These are phyloP conservation scores for Apolygus lucorum DNA, from an alignment of 1,140 invertebrate species.

Conservation along the genomic window DNA sequence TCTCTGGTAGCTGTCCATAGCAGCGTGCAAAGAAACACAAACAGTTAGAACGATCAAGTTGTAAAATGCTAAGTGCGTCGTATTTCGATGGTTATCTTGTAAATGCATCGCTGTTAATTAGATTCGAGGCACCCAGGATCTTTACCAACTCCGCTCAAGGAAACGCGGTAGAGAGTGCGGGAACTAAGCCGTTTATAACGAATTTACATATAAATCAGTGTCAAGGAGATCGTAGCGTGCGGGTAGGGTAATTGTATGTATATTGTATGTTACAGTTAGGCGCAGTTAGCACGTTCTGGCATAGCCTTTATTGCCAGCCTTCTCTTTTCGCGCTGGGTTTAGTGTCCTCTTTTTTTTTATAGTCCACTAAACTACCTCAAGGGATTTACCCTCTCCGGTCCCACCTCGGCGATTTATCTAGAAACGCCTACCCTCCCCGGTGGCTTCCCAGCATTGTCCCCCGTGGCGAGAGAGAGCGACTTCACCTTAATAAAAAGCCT, in stretches of 20 bases:
- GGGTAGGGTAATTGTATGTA: conserved; percentile 13
- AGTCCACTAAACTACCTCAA: conserved; percentile 15
- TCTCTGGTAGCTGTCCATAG: conserved; percentile 3
- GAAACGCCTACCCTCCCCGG: neutral
- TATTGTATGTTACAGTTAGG: conserved; percentile 11
- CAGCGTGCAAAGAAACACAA: neutral
- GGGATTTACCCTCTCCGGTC: conserved; percentile 2
- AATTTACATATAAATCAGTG: conserved; percentile 15
- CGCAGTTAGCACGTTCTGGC: conserved; percentile 7
- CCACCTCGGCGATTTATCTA: neutral
- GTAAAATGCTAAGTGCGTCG: neutral
- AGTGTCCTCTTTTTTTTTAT: conserved; percentile 12
- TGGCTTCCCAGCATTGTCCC: neutral
- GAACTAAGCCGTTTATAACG: neutral
- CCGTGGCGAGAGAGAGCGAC: neutral
- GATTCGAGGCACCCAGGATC: neutral
- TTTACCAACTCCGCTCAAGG: neutral
- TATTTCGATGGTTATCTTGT: neutral
- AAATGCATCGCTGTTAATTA: conserved; percentile 4
- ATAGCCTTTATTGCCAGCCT: conserved; percentile 3
- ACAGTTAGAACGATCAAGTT: neutral
- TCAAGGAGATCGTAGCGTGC: neutral
- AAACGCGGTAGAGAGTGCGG: neutral
- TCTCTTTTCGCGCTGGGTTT: conserved; percentile 6
- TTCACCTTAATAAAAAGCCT: conserved; percentile 3